A percentile compares a stretch with the other conserved stretches of the same genome.
These are phyloP conservation scores for Pangasius sanitwongsei DNA, from an alignment of 2,797 vertebrate genomes.

Conservation along the genomic window DNA sequence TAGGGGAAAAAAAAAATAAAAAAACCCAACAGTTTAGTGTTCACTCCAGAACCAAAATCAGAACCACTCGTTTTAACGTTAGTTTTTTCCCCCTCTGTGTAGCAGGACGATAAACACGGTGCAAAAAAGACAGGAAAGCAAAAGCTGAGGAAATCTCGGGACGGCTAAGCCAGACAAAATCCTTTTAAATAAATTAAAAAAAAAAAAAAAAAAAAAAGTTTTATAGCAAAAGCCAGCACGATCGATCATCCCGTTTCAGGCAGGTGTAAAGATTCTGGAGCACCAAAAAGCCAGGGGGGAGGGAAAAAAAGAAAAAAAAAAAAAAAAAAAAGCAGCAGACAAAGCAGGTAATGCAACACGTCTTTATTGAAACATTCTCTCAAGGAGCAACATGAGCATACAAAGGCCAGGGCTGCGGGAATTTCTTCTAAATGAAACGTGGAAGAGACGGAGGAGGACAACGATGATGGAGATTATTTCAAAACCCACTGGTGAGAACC, in stretches of 20 bases:
- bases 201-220: neutral
- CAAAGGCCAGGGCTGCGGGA: conserved; percentile 69
- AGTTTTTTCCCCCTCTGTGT: neutral
- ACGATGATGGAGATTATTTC: conserved; percentile 20
- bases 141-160: conserved; percentile 33
- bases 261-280: conserved; percentile 44
- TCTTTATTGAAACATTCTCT: conserved; percentile 86
- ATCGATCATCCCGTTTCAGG: neutral
- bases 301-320: conserved; percentile 39
- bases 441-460: neutral
- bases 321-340: conserved; percentile 57
- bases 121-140: conserved; percentile 40
- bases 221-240: conserved; percentile 29
- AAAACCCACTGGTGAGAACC: conserved; percentile 52
- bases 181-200: neutral
- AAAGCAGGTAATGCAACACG: conserved; percentile 77
- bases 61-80: neutral
- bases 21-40: accelerated
- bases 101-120: conserved; percentile 30
- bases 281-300: conserved; percentile 11
- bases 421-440: conserved; percentile 57
- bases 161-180: conserved; percentile 17
- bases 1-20: neutral
- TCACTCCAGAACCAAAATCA: neutral
- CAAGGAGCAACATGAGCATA: conserved; percentile 81